Conservation (phyloP, 2,113 vertebrate species). For the Trachemys scripta region DNA sequence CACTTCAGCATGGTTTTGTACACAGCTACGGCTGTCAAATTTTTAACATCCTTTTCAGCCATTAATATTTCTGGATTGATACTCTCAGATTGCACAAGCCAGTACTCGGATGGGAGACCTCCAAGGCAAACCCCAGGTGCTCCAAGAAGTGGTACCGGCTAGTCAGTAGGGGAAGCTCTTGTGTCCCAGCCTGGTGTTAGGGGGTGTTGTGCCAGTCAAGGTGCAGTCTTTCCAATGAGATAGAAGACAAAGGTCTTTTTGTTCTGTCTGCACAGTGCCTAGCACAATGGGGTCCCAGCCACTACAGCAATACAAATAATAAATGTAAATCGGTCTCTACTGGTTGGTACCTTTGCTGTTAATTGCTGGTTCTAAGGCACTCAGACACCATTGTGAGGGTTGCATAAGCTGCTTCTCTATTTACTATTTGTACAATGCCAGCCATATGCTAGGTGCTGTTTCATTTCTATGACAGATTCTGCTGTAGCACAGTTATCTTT, state of each 20-base stretch:
- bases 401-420: neutral
- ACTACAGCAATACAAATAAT: too few species aligned
- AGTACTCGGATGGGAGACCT: neutral
- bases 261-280: too few species aligned
- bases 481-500: neutral
- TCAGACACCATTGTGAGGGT: neutral
- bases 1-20: neutral
- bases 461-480: neutral
- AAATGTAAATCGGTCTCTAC: too few species aligned
- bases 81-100: neutral
- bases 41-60: neutral
- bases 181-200: rapidly evolving
- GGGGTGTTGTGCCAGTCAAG: neutral
- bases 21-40: neutral
- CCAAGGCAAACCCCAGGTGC: neutral
- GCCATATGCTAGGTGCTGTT: neutral
- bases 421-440: neutral
- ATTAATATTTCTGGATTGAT: neutral
- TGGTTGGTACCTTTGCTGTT: too few species aligned
- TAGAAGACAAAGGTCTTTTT: neutral
- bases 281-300: too few species aligned
- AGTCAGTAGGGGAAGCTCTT: rapidly evolving
- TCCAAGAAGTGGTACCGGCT: neutral
- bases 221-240: neutral
- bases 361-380: neutral